Evolutionary conservation across 30 jellyfish, hydroid and myxozoan genomes (phyloP).

Genomic region (Pelagia noctiluca): DNA sequence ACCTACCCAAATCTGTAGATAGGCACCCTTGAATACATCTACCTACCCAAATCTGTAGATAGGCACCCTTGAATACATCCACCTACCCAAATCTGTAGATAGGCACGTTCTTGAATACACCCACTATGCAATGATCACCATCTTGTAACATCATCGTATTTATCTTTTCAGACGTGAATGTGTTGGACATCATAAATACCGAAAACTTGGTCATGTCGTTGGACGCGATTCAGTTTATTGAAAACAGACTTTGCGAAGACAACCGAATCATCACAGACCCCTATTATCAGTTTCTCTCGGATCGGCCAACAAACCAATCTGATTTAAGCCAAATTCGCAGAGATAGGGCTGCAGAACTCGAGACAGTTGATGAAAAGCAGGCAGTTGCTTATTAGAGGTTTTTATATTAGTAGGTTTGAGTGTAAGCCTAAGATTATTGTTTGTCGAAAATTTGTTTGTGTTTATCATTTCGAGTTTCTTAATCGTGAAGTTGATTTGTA

Average conservation of each 20-base stretch:
- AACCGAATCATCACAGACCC: slow-evolving; percentile 90
- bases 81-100: too few relatives aligned
- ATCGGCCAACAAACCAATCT: slow-evolving; percentile 29
- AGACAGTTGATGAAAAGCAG: not conserved
- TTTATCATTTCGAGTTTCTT: not conserved
- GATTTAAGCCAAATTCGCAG: slow-evolving; percentile 35
- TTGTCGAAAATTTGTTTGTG: too few relatives aligned
- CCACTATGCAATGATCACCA: too few relatives aligned
- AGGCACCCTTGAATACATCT: too few relatives aligned
- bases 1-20: too few relatives aligned
- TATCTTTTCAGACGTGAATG: slow-evolving; percentile 77
- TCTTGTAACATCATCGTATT: too few relatives aligned
- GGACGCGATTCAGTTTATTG: slow-evolving; percentile 86
- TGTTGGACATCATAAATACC: slow-evolving; percentile 79
- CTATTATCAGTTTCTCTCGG: slow-evolving; percentile 62
- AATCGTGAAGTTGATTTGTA: not conserved
- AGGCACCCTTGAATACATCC: too few relatives aligned
- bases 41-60: too few relatives aligned
- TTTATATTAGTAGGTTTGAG: not conserved
- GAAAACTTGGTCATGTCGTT: slow-evolving; percentile 86
- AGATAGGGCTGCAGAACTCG: not conserved
- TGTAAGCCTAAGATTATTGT: not conserved
- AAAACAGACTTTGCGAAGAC: slow-evolving; percentile 95
- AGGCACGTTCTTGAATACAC: too few relatives aligned
- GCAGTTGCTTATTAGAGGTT: too few relatives aligned